These are phyloP conservation scores for Sphaerodactylus townsendi DNA, from an alignment of 2,113 vertebrate species.

Conservation along the genomic window DNA sequence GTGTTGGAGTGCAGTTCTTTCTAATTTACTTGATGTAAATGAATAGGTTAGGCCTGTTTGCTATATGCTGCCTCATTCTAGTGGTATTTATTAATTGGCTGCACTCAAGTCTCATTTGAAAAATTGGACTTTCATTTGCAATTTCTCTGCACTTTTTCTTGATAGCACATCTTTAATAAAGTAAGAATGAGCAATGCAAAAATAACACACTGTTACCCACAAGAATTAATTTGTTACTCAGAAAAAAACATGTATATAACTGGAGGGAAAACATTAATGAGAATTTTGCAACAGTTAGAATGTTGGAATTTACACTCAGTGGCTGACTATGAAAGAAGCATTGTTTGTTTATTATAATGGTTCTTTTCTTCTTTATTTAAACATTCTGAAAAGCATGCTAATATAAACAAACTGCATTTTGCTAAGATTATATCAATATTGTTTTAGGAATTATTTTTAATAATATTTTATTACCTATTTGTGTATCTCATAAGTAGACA, in stretches of 20 bases:
- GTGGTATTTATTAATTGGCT: slow-evolving; percentile 49
- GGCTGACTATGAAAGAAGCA: background rate
- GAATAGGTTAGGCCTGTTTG: slow-evolving; percentile 20
- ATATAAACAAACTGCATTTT: background rate
- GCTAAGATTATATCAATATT: background rate
- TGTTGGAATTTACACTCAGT: background rate
- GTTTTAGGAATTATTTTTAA: slow-evolving; percentile 4
- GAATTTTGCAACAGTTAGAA: background rate
- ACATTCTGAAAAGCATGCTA: background rate
- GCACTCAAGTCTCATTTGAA: slow-evolving; percentile 37
- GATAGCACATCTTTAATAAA: slow-evolving; percentile 18
- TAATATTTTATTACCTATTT: background rate
- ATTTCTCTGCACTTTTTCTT: slow-evolving; percentile 39
- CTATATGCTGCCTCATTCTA: slow-evolving; percentile 20
- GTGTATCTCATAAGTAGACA: background rate
- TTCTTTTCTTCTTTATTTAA: background rate
- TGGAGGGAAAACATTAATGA: slow-evolving; percentile 7
- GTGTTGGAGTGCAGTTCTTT: background rate
- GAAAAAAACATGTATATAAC: slow-evolving; percentile 12
- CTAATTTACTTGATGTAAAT: slow-evolving; percentile 37
- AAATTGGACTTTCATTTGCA: slow-evolving; percentile 11
- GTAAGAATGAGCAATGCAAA: slow-evolving; percentile 19
- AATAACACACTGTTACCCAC: background rate
- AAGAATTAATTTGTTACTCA: background rate
- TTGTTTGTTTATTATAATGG: background rate